Base-by-base conservation (phyloP, 1,140 invertebrate species). In the Calliopsis andreniformis region DNA sequence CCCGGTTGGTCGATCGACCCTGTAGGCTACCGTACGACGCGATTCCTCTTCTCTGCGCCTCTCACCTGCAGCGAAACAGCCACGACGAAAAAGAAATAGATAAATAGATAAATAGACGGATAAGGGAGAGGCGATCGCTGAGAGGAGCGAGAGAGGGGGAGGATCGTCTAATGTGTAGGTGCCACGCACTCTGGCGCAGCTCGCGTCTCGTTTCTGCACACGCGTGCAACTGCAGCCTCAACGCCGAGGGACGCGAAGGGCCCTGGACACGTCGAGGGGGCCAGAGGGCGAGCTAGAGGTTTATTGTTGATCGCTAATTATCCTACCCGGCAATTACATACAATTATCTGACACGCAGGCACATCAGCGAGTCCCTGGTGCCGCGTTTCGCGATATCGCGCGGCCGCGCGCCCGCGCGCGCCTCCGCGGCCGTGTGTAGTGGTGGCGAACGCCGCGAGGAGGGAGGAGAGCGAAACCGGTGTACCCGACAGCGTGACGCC, bases 301-400 rank as follows among this genome's bases (percentile, higher is more conserved):
- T 89, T 90, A 91, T 91, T 91, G 90, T 91, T 88, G 89, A 90
- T 91, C 88, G 86, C 90, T 91, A 91, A 91, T 91, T 90, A 90
- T 89, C 86, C 83, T 86, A 80, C 80, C 80, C 79, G 73, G 85
- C 88, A 89, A 90, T 91, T 91, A 90, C 86, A 77, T 88, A 87
- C 88, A 88, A 91, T 90, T 89, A 90, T 89, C 89, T 62, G 85
- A 88, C 88, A 89, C 87, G 89, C 89, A 90, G 78, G 90, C 82
- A 85, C 77, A 79, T 85, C 76, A 59, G 59, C 66, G 61, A 72
- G 73, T 64, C 72, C 67, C 78, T 62, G 72, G 71, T 63, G 67
- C 61, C 61, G 80, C 51, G 80, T 76, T 84, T 84, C 83, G 64
- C 82, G 78, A 84, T 83, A 84, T 84, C 69, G 71, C 72, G 62